phyloP scores from a whole-genome alignment of 2,113 vertebrate species.

The Muscicapa adusta region DNA sequence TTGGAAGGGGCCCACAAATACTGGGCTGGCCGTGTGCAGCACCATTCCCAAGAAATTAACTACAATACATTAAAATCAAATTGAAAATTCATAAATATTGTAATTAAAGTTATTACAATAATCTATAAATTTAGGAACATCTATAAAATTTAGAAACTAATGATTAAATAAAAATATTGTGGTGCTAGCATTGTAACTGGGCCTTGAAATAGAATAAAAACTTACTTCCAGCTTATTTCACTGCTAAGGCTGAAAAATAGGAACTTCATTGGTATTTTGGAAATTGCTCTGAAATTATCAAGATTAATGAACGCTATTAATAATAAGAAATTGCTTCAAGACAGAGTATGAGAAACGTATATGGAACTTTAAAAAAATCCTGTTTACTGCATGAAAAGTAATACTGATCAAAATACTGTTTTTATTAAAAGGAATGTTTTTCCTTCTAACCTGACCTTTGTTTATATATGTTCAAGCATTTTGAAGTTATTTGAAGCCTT shows the following conservation, averaged over 20 bases:
- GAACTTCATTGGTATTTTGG: background rate
- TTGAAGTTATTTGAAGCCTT: background rate
- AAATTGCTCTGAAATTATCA: background rate
- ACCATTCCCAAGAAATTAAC: background rate
- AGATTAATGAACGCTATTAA: background rate
- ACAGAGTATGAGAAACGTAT: background rate
- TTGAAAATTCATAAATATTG: background rate
- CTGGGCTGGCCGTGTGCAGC: rapidly evolving
- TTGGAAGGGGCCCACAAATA: background rate
- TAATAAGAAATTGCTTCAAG: background rate
- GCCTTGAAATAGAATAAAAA: background rate
- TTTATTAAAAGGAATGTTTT: background rate
- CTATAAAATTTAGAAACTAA: background rate
- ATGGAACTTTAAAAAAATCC: background rate
- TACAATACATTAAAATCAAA: background rate
- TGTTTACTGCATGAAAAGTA: background rate
- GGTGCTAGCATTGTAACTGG: background rate
- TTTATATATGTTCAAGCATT: background rate
- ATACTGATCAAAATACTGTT: background rate
- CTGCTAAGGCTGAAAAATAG: background rate
- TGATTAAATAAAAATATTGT: background rate
- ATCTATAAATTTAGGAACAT: background rate
- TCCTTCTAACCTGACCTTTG: background rate
- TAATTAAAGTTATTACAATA: background rate
- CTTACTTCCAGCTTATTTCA: background rate